Evolutionary conservation across 2,888 invertebrate species (phyloP), one percentile per base, ranked within the genome.

Genomic region (Spicauda simplicius): DNA sequence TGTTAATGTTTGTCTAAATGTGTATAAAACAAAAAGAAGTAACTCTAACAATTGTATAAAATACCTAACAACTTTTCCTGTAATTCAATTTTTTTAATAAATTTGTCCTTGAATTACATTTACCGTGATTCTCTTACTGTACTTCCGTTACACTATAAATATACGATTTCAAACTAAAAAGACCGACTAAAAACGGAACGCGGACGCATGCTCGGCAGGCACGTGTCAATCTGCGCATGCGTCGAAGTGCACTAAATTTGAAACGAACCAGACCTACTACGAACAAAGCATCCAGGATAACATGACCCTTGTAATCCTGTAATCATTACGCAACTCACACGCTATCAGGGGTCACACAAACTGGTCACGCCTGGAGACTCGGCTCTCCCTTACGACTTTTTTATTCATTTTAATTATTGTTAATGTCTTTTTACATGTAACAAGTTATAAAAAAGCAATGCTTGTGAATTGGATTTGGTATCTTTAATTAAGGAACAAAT

Each of bases 211-310:
- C 79, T 77, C 70, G 74, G 80, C 78, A 76, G 79, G 79, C 72
- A 77, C 84, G 84, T 83, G 84, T 81, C 77, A 73, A 75, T 80
- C 80, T 76, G 80, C 79, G 83, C 83, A 76, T 80, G 80, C 81
- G 76, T 79, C 70, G 79, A 75, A 77, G 70, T 82, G 84, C 81
- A 91, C 90, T 91, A 85, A 87, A 84, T 84, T 77, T 80, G 79
- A 82, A 82, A 76, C 77, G 70, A 77, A 79, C 74, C 74, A 72
- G 77, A 53, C 53, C 59, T 53, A 65, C 37, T 52, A 53, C 18
- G 54, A 41, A 45, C 8, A 20, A 56, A 50, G 19, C 48, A 48
- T 55, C 65, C 65, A 66, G 59, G 65, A 66, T n/a, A n/a, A 19
- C 33, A 55, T 16, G 65, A 25, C 11, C 59, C 65, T 52, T 20